A percentile compares a stretch with the other conserved stretches of the same genome.
Conservation (phyloP, 2,888 invertebrate genomes). For the Neoitamus cyanurus region DNA sequence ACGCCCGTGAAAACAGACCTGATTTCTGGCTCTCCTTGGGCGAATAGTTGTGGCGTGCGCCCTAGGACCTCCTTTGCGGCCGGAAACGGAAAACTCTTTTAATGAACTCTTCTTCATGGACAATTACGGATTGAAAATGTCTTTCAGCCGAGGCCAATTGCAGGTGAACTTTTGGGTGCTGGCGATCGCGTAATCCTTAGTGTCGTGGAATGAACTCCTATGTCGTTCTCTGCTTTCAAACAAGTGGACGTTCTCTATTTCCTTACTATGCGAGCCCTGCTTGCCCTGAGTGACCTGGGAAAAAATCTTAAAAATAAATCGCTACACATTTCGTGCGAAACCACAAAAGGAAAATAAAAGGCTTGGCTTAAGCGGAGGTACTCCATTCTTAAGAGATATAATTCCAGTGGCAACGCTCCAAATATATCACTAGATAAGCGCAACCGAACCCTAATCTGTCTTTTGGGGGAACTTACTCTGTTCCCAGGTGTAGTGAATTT, state of each 20-base stretch:
- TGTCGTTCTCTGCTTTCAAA: no score
- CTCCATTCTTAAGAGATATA: constrained; percentile 1
- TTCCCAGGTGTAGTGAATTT: constrained; percentile 1
- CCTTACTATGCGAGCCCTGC: not conserved
- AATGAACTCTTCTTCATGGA: not conserved
- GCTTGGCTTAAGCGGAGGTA: not conserved
- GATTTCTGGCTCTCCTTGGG: not conserved
- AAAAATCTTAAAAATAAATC: not conserved
- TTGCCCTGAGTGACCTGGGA: not conserved
- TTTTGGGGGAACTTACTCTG: not conserved
- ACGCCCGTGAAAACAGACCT: not conserved
- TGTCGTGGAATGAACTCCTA: no score
- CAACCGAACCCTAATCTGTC: not conserved
- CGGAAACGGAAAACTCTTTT: not conserved
- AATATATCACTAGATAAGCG: not conserved
- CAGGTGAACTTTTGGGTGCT: not conserved
- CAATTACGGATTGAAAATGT: not conserved
- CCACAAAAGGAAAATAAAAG: not conserved
- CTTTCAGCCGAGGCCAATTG: not conserved
- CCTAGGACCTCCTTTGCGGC: not conserved
- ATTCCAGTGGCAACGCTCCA: not conserved
- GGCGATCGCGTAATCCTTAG: no score
- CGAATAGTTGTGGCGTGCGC: not conserved
- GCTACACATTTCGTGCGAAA: not conserved
- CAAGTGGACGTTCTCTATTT: not conserved